Evolutionary conservation across 2,797 vertebrate species (phyloP).

Genomic region (Alfaro cultratus): DNA sequence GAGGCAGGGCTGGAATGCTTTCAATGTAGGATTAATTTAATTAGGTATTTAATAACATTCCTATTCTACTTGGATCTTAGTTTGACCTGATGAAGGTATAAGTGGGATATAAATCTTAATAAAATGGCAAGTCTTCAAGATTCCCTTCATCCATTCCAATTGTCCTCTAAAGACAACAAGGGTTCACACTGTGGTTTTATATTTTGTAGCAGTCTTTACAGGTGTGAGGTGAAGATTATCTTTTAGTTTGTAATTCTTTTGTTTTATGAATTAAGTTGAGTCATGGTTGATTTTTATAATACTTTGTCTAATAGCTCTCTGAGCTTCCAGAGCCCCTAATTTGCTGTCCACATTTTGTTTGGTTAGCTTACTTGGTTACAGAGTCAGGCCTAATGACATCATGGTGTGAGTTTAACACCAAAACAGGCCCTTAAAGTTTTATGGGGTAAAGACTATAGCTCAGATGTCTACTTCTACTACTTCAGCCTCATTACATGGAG

Average conservation of each 20-base stretch:
- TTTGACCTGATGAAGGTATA: background rate
- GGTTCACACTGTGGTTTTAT: background rate
- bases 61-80: background rate
- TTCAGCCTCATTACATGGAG: background rate
- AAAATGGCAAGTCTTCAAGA: background rate
- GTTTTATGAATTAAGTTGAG: background rate
- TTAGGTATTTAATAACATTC: background rate
- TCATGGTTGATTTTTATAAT: background rate
- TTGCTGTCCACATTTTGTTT: too few relatives aligned
- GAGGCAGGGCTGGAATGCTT: background rate
- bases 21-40: background rate
- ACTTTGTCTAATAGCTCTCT: background rate
- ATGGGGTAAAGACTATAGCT: background rate
- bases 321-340: background rate
- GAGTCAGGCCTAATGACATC: background rate
- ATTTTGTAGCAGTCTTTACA: background rate
- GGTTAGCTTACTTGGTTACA: background rate
- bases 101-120: background rate
- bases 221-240: background rate
- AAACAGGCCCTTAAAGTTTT: background rate
- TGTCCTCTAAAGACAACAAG: background rate
- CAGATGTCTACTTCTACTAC: background rate
- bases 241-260: background rate
- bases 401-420: slow-evolving; percentile 5
- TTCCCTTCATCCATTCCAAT: background rate